Evolutionary conservation across 2,888 invertebrate genomes (phyloP).

Genomic region (Archips xylosteana): DNA sequence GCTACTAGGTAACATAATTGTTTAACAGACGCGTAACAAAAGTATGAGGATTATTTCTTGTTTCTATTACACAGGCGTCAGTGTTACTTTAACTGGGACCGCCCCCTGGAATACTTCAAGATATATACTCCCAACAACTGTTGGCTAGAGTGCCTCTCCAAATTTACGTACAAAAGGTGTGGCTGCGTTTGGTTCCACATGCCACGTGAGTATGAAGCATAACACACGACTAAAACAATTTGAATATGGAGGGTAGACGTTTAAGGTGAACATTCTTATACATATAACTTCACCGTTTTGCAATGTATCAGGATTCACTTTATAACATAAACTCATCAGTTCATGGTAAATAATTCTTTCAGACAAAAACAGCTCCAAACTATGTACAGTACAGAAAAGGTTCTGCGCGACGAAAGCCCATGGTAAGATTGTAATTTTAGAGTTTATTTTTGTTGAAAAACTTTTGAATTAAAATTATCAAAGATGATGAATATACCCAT

Average conservation of each 20-base stretch:
- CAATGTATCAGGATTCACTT: too few species aligned
- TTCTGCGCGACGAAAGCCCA: background rate
- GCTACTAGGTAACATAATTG: too few species aligned
- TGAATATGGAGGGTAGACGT: too few species aligned
- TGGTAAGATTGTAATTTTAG: background rate
- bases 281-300: too few species aligned
- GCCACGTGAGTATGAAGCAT: conserved; percentile 41
- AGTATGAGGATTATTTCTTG: background rate
- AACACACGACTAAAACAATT: background rate
- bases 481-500: background rate
- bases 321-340: too few species aligned
- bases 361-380: conserved; percentile 11
- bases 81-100: conserved; percentile 42
- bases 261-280: too few species aligned
- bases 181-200: conserved; percentile 42
- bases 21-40: too few species aligned
- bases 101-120: conserved; percentile 37
- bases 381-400: background rate
- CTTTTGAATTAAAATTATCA: background rate
- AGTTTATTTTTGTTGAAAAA: background rate
- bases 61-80: conserved; percentile 39
- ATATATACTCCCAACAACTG: conserved; percentile 42
- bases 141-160: conserved; percentile 40
- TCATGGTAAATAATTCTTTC: background rate
- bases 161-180: conserved; percentile 40